Base-by-base conservation (phyloP, 1,140 invertebrate genomes). In the Atta cephalotes region DNA sequence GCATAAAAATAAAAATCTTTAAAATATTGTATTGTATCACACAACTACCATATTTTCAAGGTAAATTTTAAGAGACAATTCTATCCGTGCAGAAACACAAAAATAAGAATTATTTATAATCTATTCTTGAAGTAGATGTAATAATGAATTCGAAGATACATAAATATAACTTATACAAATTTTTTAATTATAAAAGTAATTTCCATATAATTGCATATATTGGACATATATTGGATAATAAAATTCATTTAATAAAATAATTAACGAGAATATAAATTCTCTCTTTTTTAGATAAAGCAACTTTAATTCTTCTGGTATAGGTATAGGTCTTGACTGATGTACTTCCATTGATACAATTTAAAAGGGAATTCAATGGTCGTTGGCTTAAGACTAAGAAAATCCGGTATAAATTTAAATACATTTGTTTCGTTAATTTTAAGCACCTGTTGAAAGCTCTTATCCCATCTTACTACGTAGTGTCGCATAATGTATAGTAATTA, bases 341-440 rank as follows among this genome's bases (percentile, higher is more conserved):
- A 9, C 35, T 28, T 56, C 25, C 16, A 71, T 71, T 49, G 35
- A 71, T 71, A 58, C 31, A 81, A 71, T 3, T 14, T 80, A 68
- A 0, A 45, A 71, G 12, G 7, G 18, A 9, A 81, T 81, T 71
- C 25, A 81, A 81, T 16, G 28, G 28, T 39, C 79, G 63, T 81
- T 39, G 21, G 49, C 21, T 80, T 45, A 70, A 80, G 79, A 60
- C 21, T 56, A 71, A 71, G 66, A 45, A 9, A 58, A 81, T 71
- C 16, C 66, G 18, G 65, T 81, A 81, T 71, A 81, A 81, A 81
- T 81, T 71, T 81, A 71, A 81, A 81, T 71, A 81, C 51, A 81
- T 71, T 81, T 71, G 65, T 81, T 81, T 81, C 51, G 35, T 66
- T 58, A 71, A 81, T 60, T 81, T 81, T 58, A 45, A 71, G 25